Evolutionary conservation across 1,140 invertebrate genomes (phyloP), one percentile per base, ranked within the genome.

Genomic region (Lasaia peninsularis): DNA sequence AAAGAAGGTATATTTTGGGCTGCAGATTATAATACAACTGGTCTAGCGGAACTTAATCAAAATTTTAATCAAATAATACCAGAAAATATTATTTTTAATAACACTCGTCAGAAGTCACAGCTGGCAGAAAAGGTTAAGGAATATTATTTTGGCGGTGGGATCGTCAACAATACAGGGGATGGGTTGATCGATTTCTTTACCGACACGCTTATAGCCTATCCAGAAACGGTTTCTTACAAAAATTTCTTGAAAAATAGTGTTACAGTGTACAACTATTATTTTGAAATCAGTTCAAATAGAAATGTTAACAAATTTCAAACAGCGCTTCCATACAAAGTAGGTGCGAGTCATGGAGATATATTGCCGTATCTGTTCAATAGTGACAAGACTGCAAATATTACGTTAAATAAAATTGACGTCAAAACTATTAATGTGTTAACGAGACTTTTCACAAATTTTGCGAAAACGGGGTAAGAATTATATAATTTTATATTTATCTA

Each of bases 311-410:
- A 77, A 55, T 63, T 63, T 2, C 4, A 57, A 12, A 58, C 60
- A 21, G 56, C 52, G 8, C 32, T 69, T 2, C 52, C 54, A 18
- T 54, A 33, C 2, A 55, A 31, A 48, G 34, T 37, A 12, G 75
- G 75, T n/a, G 70, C 75, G 1, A 56, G 55, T 51, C 75, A 77
- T 14, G 59, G 33, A 1, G 75, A 77, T 56, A 72, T 73, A n/a
- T 20, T 59, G 8, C 5, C 5, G 5, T 28, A 28, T 5, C 5
- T 49, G 72, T 40, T 58, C 63, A 2, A 16, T 50, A 5, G 14
- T 63, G 16, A 64, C 40, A 49, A 54, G 58, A 28, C 50, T 52
- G 12, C 5, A 58, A 28, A 58, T 4, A 28, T 28, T 28, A 28
- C 24, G 4, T 28, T 28, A 28, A 28, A 1, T 28, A 1, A 28